Evolutionary conservation across 2,113 vertebrate species (phyloP), one percentile per base, ranked within the genome.

Genomic region (Limanda limanda): DNA sequence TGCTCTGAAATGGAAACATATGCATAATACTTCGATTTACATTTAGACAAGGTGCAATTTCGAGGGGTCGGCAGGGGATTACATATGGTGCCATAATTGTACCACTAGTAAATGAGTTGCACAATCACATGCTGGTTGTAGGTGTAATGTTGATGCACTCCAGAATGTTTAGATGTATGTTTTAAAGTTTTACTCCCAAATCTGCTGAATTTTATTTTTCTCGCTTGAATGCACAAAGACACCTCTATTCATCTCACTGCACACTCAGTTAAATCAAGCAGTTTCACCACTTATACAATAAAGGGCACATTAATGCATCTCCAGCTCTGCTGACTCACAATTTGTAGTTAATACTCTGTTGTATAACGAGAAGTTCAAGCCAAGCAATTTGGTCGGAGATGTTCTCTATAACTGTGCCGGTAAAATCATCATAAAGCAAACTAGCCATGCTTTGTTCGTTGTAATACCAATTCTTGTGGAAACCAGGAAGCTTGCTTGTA

Each of bases 311-410:
- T 76, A 76, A 88, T 81, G 58, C 63, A 61, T 58, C 52, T 45
- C 37, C 56, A 25, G 57, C 83, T 78, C 51, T 83, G 85, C 86
- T 87, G 85, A 86, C 76, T 87, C 73, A 79, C 63, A 84, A 70
- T 68, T 81, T 72, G 73, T 14, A 42, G 61, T 87, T 90, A 83
- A 80, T 67, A 87, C 4, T n/a, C 57, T 73, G 76, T 89, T 83
- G 76, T 80, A 86, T 69, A 87, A 85, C 81, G 76, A 81, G 75
- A 25, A 58, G 61, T 68, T 85, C 81, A 70, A 81, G 82, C 82
- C 79, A 78, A 80, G 81, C 70, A 81, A 79, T 88, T 84, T 86
- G 83, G 81, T 90, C 68, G 63, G 78, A 77, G 80, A 83, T 84
- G 80, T 40, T 74, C 82, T 86, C 71, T 76, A 31, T 31, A 77